phyloP scores from a whole-genome alignment of 2,888 invertebrate genomes.

The Helobdella robusta region DNA sequence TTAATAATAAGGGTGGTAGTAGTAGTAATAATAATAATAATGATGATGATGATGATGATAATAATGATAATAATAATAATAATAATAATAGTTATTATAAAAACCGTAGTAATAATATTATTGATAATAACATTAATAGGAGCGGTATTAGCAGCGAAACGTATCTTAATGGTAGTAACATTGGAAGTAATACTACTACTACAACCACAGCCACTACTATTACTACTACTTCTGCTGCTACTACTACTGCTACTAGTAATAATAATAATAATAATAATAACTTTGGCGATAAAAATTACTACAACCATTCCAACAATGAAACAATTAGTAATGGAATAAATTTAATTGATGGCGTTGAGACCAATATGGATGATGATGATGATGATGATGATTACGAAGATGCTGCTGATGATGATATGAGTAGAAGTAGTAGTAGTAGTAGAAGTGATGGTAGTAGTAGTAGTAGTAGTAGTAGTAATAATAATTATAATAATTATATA shows the following conservation, averaged over 20 bases:
- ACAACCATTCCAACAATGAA: background rate
- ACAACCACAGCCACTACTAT: no score
- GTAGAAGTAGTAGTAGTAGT: background rate
- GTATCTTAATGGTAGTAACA: conserved; percentile 1
- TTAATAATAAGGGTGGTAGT: background rate
- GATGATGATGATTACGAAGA: background rate
- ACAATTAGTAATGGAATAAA: background rate
- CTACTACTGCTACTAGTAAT: background rate
- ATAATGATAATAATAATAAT: conserved; percentile 1
- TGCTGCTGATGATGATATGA: background rate
- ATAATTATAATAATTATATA: conserved; percentile 4
- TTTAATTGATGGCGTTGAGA: background rate
- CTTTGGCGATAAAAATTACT: background rate
- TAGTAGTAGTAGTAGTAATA: background rate
- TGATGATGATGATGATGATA: conserved; percentile 13
- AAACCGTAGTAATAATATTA: background rate
- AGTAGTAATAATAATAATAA: conserved; percentile 1
- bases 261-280: background rate
- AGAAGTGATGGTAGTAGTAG: background rate
- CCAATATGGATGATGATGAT: background rate
- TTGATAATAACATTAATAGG: background rate
- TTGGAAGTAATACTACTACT: background rate
- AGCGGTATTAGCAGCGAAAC: no score
- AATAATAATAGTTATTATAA: background rate
- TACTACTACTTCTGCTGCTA: no score